Evolutionary conservation across 2,888 invertebrate genomes (phyloP), one percentile per base, ranked within the genome.

Genomic region (Gastracanthus pulcherrimus): DNA sequence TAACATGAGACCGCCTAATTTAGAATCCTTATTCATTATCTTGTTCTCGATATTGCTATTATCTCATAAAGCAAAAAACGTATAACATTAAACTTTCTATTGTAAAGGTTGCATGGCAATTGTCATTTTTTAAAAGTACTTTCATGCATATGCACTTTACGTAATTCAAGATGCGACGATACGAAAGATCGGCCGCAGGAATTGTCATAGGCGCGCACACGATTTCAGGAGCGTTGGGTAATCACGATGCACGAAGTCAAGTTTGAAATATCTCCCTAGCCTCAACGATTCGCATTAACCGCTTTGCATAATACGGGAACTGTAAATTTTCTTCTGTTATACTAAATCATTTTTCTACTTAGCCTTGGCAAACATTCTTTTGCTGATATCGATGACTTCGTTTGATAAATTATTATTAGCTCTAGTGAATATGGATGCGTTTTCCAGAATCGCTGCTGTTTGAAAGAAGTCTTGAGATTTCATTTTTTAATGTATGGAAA

Each of bases 191-290:
- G 66, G 45, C 76, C 41, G 60, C 58, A n/a, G 81, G 86, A 88
- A 89, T 88, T 87, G 87, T 87, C 86, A 85, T 86, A 85, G 84
- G 84, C 55, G 55, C 55, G 51, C 83, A 83, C 85, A 81, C 88
- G 87, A 87, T 86, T 86, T 86, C 85, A 87, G 85, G 86, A 88
- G 86, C 76, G 86, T 87, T 87, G 85, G 83, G 81, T 86, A 87
- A 87, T 86, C 75, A 48, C 45, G 78, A 71, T 48, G 69, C 58
- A 62, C 69, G 29, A 69, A 69, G 62, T 69, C 69, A 67, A 41
- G 34, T 78, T 69, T 78, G 77, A 78, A 82, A 75, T 75, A 77
- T 78, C 78, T 41, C 45, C 41, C 31, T 36, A 48, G 58, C 16
- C 31, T 55, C 31, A 19, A 26, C 60, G 36, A 45, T 67, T 60